Evolutionary conservation across 2,797 vertebrate species (phyloP).

Genomic region (Falco biarmicus): DNA sequence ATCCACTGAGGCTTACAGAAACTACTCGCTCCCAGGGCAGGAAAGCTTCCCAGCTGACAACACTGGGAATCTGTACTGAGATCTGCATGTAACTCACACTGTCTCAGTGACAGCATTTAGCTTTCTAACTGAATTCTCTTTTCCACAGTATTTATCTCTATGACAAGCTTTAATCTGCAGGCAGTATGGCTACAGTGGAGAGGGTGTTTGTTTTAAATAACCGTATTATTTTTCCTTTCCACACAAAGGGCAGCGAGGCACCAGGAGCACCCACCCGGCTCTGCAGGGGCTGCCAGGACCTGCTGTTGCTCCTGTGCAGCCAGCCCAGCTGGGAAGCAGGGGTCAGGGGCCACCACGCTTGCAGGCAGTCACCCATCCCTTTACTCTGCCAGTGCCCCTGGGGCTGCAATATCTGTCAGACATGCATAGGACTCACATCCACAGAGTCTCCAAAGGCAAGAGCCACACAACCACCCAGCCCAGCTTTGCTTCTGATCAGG

Average conservation of each 20-base stretch:
- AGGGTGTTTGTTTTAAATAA: background rate
- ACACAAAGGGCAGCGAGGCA: background rate
- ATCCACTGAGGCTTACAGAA: background rate
- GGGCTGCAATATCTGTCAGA: background rate
- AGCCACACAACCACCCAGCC: background rate
- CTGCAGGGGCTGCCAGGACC: background rate
- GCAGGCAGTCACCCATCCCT: background rate
- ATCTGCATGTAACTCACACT: accelerated
- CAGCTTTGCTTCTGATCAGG: background rate
- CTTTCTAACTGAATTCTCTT: background rate
- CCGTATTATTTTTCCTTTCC: background rate
- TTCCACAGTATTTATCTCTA: background rate
- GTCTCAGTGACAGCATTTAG: background rate
- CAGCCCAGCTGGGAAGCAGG: background rate
- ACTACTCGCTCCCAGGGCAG: background rate
- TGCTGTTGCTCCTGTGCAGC: background rate
- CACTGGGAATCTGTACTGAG: background rate
- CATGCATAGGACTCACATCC: accelerated
- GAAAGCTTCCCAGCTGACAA: background rate
- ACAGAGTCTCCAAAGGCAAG: background rate
- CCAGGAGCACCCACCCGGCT: background rate
- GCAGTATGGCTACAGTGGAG: background rate
- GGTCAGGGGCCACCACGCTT: background rate
- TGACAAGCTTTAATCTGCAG: background rate
- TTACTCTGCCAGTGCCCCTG: background rate